Conservation (phyloP, 2,113 vertebrate species). For the Thamnaconus septentrionalis region DNA sequence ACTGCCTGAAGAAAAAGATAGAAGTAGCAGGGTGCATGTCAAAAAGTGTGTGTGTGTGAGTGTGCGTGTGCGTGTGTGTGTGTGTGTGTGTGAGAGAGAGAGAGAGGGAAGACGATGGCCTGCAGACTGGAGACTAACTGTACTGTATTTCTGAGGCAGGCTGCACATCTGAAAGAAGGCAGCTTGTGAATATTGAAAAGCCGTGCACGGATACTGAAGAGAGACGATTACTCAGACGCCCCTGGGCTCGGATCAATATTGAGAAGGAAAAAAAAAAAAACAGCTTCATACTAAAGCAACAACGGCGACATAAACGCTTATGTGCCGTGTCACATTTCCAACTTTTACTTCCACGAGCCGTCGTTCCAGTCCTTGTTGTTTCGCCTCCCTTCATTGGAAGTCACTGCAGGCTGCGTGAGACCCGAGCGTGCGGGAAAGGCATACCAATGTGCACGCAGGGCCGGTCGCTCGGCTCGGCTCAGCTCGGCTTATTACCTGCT, state of each 20-base stretch:
- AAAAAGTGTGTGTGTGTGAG: not conserved
- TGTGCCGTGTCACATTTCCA: constrained; percentile 49
- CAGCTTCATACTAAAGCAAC: constrained; percentile 24
- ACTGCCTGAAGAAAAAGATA: constrained; percentile 29
- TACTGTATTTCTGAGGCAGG: constrained; percentile 5
- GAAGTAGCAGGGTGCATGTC: constrained; percentile 14
- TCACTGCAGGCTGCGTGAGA: constrained; percentile 15
- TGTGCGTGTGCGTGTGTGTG: no score
- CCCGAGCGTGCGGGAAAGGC: constrained; percentile 18
- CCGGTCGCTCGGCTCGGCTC: constrained; percentile 27
- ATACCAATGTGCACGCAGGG: constrained; percentile 8
- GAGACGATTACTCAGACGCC: constrained; percentile 53
- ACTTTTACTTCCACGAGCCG: constrained; percentile 27
- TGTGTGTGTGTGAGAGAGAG: constrained; percentile 10
- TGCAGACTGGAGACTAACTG: not conserved
- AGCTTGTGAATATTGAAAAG: constrained; percentile 43
- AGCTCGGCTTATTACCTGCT: constrained; percentile 47
- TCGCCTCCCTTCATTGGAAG: constrained; percentile 36
- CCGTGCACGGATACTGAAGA: constrained; percentile 32
- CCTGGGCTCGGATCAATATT: constrained; percentile 48
- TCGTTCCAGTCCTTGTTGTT: constrained; percentile 17
- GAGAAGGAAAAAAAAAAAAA: not conserved
- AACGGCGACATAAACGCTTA: constrained; percentile 42
- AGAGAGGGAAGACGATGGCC: constrained; percentile 6
- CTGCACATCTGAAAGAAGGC: constrained; percentile 18